Evolutionary conservation across 2,888 invertebrate species (phyloP), one percentile per base, ranked within the genome.

Genomic region (Encarsia formosa): DNA sequence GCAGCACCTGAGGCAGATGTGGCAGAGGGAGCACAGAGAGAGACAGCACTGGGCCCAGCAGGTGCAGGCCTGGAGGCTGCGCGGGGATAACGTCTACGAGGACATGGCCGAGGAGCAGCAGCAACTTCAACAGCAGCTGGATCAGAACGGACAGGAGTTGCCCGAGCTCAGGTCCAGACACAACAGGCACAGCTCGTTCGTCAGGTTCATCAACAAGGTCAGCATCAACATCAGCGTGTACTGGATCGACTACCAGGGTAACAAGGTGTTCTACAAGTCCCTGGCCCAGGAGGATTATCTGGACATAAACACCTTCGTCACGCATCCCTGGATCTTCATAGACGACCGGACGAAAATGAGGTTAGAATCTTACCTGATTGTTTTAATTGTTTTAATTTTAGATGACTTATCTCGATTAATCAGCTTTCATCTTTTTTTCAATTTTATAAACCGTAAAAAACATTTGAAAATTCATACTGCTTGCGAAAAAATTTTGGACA

Each of bases 281-380:
- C 66, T 91, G n/a, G 66, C 71, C 0, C 78, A 83, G 0, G 74
- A 75, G 0, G 75, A 77, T 4, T 79, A 72, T 63, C 76, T 81
- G 45, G 83, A 86, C 63, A 79, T 90, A 1, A 85, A 88, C 63
- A 88, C 92, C 0, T 93, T 78, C 69, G 81, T 84, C 13, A 84
- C 85, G 0, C 92, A 93, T 75, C 88, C 89, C 0, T 93, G 92
- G 91, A 82, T 91, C 56, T 91, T 90, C 66, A 77, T 84, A 1
- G 89, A 91, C 68, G 74, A 79, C 1, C 72, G 78, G 0, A 87
- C 88, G 0, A 81, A 81, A 42, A 88, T 89, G 63, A 78, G 80
- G 73, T 72, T 56, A 63, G 23, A n/a, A 41, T 5, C n/a, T n/a
- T n/a, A n/a, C n/a, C n/a, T n/a, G n/a, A n/a, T n/a, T n/a, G n/a